A percentile compares a stretch with the other conserved stretches of the same genome.
Evolutionary conservation across 64 coral and sea anemone species (phyloP).

Genomic region (Stylophora pistillata): DNA sequence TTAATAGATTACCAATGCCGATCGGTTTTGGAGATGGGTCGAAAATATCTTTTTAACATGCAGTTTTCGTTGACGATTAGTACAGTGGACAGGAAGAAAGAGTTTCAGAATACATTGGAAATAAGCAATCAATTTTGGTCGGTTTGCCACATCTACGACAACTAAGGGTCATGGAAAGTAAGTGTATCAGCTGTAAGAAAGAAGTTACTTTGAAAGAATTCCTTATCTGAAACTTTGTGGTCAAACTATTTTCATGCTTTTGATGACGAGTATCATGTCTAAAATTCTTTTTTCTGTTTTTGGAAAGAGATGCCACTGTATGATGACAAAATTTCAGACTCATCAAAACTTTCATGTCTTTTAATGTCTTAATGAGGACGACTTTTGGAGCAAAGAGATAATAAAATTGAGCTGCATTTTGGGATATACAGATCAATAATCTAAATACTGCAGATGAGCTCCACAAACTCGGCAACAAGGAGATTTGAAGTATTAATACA

Average conservation of each 20-base stretch:
- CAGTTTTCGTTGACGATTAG: slow-evolving; percentile 3
- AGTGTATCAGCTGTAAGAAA: background rate
- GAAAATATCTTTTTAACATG: background rate
- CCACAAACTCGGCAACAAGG: too few relatives aligned
- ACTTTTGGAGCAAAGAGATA: too few relatives aligned
- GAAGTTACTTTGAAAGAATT: background rate
- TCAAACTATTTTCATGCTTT: too few relatives aligned
- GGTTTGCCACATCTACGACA: slow-evolving; percentile 51
- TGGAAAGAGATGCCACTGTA: too few relatives aligned
- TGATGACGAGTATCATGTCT: too few relatives aligned
- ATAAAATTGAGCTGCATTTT: too few relatives aligned
- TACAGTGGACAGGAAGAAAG: slow-evolving; percentile 15
- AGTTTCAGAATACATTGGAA: slow-evolving; percentile 23
- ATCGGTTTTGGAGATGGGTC: slow-evolving; percentile 7
- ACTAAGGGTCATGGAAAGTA: slow-evolving; percentile 23
- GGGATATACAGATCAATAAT: too few relatives aligned
- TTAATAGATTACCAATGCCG: background rate
- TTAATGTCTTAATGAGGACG: too few relatives aligned
- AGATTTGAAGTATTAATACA: background rate
- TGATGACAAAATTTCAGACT: background rate
- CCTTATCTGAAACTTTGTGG: too few relatives aligned
- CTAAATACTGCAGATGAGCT: too few relatives aligned
- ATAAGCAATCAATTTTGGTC: slow-evolving; percentile 43
- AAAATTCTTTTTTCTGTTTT: too few relatives aligned
- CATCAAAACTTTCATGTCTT: too few relatives aligned